phyloP scores from a whole-genome alignment of 1,140 invertebrate species.

The Meloidogyne floridensis region DNA sequence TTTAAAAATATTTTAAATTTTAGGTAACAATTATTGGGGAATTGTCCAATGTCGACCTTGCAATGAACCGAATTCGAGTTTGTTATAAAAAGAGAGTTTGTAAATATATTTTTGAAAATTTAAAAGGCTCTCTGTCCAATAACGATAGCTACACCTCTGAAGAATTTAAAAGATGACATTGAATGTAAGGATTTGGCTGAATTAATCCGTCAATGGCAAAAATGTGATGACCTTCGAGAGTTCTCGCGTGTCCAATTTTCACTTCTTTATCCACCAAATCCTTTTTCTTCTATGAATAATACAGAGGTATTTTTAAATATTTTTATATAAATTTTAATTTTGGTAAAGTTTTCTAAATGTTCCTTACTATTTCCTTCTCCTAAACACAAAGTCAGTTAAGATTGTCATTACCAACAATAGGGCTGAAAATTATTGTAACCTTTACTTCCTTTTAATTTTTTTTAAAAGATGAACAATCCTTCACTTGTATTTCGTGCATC shows the following conservation, averaged over 20 bases:
- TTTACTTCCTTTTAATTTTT: background rate
- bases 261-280: slow-evolving; percentile 24
- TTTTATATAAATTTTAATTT: background rate
- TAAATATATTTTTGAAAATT: slow-evolving; percentile 17
- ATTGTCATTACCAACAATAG: too few species aligned
- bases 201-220: slow-evolving; percentile 23
- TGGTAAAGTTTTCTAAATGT: too few species aligned
- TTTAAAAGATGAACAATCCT: slow-evolving; percentile 22
- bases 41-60: slow-evolving; percentile 34
- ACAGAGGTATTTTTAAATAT: slow-evolving; percentile 21
- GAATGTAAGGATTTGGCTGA: slow-evolving; percentile 22
- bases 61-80: slow-evolving; percentile 39
- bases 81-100: slow-evolving; percentile 17
- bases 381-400: too few species aligned
- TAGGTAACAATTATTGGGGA: slow-evolving; percentile 41
- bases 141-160: slow-evolving; percentile 38
- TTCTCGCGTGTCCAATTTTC: slow-evolving; percentile 35
- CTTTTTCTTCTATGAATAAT: background rate
- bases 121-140: slow-evolving; percentile 36
- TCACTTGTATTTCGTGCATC: slow-evolving; percentile 38
- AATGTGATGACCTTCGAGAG: slow-evolving; percentile 4
- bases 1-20: background rate
- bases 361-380: too few species aligned
- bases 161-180: slow-evolving; percentile 33
- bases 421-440: background rate